Conservation (phyloP, 2,113 vertebrate species). For the Austrofundulus limnaeus region DNA sequence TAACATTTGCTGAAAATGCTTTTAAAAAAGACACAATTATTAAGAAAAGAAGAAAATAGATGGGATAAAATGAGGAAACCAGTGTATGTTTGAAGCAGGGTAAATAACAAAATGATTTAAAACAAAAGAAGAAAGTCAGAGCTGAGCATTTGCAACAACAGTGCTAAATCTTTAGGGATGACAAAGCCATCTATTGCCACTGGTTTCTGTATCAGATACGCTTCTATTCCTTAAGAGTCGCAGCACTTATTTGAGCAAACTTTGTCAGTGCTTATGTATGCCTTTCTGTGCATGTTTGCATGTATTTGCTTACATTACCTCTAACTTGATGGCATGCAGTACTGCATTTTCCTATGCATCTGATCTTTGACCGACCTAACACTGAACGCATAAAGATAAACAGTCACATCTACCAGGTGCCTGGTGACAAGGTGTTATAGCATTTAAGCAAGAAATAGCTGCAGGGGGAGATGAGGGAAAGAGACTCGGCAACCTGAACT, state of each 20-base stretch:
- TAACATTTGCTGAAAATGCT: neutral
- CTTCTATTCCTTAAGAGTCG: slow-evolving; percentile 89
- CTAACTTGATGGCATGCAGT: slow-evolving; percentile 80
- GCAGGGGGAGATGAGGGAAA: slow-evolving; percentile 14
- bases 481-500: slow-evolving; percentile 36
- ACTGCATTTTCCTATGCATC: slow-evolving; percentile 79
- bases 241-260: slow-evolving; percentile 94
- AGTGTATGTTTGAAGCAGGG: slow-evolving; percentile 22
- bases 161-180: slow-evolving; percentile 47
- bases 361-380: slow-evolving; percentile 29
- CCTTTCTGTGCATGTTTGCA: neutral
- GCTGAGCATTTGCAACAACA: slow-evolving; percentile 45
- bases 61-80: neutral
- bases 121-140: slow-evolving; percentile 36
- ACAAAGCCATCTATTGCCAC: slow-evolving; percentile 82
- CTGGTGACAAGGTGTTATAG: slow-evolving; percentile 86
- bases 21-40: neutral
- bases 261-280: slow-evolving; percentile 8
- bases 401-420: slow-evolving; percentile 87
- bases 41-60: neutral
- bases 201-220: slow-evolving; percentile 88
- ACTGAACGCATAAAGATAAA: slow-evolving; percentile 80
- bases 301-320: slow-evolving; percentile 82
- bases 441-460: slow-evolving; percentile 41
- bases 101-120: slow-evolving; percentile 24